These are phyloP conservation scores for Zeugodacus cucurbitae DNA, from an alignment of 1,140 invertebrate genomes.

Conservation along the genomic window DNA sequence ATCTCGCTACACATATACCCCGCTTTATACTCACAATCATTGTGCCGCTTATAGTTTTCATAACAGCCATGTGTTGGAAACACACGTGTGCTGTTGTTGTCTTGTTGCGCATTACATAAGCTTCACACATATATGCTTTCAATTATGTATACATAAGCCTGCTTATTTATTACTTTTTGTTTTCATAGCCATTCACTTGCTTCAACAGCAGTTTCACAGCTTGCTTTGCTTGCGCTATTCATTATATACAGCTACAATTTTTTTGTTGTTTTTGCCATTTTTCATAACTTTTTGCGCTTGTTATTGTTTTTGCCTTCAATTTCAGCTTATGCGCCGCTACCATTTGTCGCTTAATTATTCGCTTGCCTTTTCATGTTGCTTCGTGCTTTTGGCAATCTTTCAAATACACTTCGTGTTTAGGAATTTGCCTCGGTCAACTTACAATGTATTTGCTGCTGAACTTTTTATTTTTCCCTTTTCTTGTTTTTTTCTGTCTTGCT, in stretches of 20 bases:
- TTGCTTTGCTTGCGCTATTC: background rate
- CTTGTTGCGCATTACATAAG: slow-evolving; percentile 35
- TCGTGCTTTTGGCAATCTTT: slow-evolving; percentile 30
- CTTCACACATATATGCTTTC: background rate
- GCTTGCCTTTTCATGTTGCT: background rate
- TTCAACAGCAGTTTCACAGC: background rate
- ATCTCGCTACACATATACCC: background rate
- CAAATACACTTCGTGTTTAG: slow-evolving; percentile 25
- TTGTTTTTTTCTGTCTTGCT: background rate
- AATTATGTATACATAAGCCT: background rate
- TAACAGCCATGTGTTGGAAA: background rate
- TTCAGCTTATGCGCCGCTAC: background rate
- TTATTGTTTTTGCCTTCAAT: background rate
- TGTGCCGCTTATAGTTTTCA: background rate
- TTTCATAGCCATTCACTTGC: background rate
- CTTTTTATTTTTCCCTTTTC: background rate
- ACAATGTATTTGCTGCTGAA: background rate
- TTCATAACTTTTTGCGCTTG: background rate
- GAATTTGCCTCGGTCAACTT: background rate
- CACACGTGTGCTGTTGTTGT: background rate
- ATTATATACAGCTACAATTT: background rate
- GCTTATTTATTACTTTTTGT: slow-evolving; percentile 26
- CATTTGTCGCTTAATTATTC: background rate
- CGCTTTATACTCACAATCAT: background rate
- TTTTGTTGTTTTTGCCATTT: background rate